phyloP scores from a whole-genome alignment of 2,113 vertebrate genomes.

The Nyctereutes procyonoides region DNA sequence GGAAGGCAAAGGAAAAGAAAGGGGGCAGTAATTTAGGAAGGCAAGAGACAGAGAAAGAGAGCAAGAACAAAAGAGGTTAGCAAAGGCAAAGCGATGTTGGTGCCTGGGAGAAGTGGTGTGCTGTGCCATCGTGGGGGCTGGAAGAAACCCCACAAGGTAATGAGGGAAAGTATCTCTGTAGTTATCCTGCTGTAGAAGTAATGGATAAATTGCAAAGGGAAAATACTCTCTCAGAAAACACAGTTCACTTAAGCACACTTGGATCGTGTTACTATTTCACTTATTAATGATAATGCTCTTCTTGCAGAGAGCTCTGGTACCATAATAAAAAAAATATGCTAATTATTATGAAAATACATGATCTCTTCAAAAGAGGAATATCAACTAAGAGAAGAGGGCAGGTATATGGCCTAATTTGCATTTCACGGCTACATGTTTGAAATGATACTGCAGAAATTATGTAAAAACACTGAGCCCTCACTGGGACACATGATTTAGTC shows the following conservation, averaged over 20 bases:
- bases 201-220: background rate
- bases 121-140: background rate
- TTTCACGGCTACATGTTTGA: accelerated
- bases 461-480: background rate
- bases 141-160: background rate
- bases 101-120: background rate
- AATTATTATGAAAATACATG: background rate
- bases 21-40: background rate
- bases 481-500: background rate
- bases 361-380: background rate
- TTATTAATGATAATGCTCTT: background rate
- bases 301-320: background rate
- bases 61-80: background rate
- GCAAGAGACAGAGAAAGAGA: background rate
- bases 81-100: background rate
- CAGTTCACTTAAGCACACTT: background rate
- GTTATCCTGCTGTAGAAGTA: background rate
- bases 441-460: accelerated
- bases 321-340: background rate
- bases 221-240: background rate
- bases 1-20: background rate
- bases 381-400: background rate
- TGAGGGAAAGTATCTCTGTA: background rate
- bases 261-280: background rate
- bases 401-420: background rate